Evolutionary conservation across 2,888 invertebrate genomes (phyloP), one percentile per base, ranked within the genome.

Genomic region (Drosophila gaucha): DNA sequence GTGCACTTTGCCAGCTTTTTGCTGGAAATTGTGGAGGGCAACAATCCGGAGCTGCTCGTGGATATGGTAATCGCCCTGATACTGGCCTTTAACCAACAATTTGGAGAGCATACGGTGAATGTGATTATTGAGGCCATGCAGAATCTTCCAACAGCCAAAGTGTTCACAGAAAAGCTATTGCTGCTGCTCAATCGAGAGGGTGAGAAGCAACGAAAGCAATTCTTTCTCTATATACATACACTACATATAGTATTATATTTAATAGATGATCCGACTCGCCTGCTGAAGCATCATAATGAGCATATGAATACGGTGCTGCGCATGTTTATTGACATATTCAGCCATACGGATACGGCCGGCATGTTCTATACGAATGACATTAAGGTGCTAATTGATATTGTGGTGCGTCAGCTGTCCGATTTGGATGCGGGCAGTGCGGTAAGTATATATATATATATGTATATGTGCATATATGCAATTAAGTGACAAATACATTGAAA

Each of bases 351-450:
- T 72, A 97, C 98, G 1, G 96, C 98, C 0, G 94, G 95, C 75
- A 94, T 98, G 70, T 97, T 98, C 92, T 99, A 99, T 91, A 97
- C 98, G 0, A 99, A 98, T 89, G 99, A 99, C 90, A 95, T 96
- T 38, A 97, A 96, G 92, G 98, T 98, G 39, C 94, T 98, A 62
- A 95, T 98, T 68, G 99, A 98, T 90, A 98, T 99, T 88, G 95
- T 98, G 55, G 95, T 97, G 50, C 93, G 98, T 47, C 97, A 98
- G 91, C 93, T 99, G 24, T 95, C 97, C 2, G 98, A 99, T 92
- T 93, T 98, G 67, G 96, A 97, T 39, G 95, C 97, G 5, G 97
- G 97, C 24, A 98, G 98, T 90, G 92, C 93, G 93, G 96, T 97
- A 92, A 91, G 82, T 78, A 24, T 5, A 16, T 24, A 1, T 2